Conservation (phyloP, 2,888 invertebrate species). For the Nudaria mundana region DNA sequence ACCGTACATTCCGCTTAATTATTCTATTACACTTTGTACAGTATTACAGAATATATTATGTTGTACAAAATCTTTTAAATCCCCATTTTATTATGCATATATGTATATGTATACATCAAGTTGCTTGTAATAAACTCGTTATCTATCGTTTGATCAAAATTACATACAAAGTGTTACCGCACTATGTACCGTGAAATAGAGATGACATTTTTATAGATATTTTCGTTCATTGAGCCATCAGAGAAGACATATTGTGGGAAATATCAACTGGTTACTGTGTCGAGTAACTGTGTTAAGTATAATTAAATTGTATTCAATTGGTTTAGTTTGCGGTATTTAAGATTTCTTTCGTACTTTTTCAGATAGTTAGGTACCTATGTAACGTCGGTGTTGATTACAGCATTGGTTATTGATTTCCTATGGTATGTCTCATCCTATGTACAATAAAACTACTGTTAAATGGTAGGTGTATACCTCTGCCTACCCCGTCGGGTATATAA, state of each 20-base stretch:
- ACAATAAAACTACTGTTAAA: too few species aligned
- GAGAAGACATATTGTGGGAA: slow-evolving; percentile 22
- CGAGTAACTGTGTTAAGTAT: neutral
- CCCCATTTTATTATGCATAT: slow-evolving; percentile 60
- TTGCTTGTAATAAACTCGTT: slow-evolving; percentile 59
- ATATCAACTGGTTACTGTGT: neutral
- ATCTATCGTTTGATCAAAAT: slow-evolving; percentile 52
- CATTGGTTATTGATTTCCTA: too few species aligned
- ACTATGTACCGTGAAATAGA: slow-evolving; percentile 34
- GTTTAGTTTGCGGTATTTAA: too few species aligned
- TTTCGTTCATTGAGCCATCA: slow-evolving; percentile 16
- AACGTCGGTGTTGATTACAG: too few species aligned
- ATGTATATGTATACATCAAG: slow-evolving; percentile 52
- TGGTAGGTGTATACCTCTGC: too few species aligned
- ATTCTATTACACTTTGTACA: slow-evolving; percentile 48
- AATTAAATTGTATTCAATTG: too few species aligned
- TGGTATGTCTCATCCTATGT: too few species aligned
- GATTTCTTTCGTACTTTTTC: too few species aligned
- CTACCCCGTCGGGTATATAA: too few species aligned
- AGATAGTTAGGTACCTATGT: too few species aligned
- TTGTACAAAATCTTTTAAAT: slow-evolving; percentile 45
- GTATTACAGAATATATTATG: slow-evolving; percentile 44
- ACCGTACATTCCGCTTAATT: slow-evolving; percentile 40
- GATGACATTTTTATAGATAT: slow-evolving; percentile 36
- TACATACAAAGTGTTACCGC: slow-evolving; percentile 55